Base-by-base conservation (phyloP, 2,797 vertebrate species). In the Oophaga sylvatica region DNA sequence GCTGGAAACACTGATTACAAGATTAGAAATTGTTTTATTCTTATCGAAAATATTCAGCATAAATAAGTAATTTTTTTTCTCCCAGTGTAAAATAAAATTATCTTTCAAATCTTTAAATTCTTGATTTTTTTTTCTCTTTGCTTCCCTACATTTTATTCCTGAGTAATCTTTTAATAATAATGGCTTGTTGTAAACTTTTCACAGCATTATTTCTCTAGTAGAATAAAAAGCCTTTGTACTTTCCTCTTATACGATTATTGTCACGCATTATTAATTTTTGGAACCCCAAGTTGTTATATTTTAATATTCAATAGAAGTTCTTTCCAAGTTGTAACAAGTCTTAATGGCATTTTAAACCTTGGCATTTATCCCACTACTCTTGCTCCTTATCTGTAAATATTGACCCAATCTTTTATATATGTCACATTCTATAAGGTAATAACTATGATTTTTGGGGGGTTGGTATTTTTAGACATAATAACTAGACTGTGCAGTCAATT, bases 401-500 rank as follows among this genome's bases (percentile, higher is more conserved):
- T 80, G 59, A 48, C 19, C 29, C 0, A 15, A 45, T 63, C 19
- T 45, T 63, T 76, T 68, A 3, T 29, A 68, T 15, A 5, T 2
- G 17, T 53, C 20, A 7, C 60, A 81, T 68, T 67, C 53, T 53
- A 1, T 29, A 29, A 67, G 26, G 31, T 45, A 59, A 73, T 22
- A 53, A 45, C 82, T 75, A 10, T 5, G 29, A 56, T 45, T 31
- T 48, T 60, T 82, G 75, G n/a, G 22, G 75, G n/a, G 22, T 45
- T 41, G 56, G 60, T 68, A 62, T 84, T 84, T 45, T 73, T 59
- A 73, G 29, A 84, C 29, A 75, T 75, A 84, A 41, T 45, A 84
- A 60, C 68, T 57, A 17, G 56, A 75, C 75, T 5, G 17, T 60
- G 29, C 68, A 70, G 60, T 84, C 82, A 60, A n/a, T 75, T 75